phyloP scores from a whole-genome alignment of 2,797 vertebrate genomes.

The Netta rufina region DNA sequence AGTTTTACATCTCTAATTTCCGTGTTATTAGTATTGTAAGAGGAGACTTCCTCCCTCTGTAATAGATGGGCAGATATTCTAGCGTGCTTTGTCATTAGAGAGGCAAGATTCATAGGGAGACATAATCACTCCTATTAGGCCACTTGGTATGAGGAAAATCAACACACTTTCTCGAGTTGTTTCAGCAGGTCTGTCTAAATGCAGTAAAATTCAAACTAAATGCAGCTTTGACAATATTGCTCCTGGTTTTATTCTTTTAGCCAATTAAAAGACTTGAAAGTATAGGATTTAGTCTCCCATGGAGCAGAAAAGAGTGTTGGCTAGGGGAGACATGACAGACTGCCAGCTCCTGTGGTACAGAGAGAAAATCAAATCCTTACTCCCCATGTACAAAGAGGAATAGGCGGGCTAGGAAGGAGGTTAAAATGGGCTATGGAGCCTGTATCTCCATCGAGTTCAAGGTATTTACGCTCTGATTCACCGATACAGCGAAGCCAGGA shows the following conservation, averaged over 20 bases:
- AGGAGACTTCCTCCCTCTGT: neutral
- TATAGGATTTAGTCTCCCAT: neutral
- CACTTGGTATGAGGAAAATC: constrained; percentile 3
- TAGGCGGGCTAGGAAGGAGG: neutral
- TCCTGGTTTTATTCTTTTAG: neutral
- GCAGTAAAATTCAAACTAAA: neutral
- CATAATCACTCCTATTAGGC: neutral
- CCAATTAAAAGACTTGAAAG: neutral
- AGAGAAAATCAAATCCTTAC: neutral
- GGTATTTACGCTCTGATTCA: neutral
- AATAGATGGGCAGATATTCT: neutral
- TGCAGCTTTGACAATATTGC: neutral
- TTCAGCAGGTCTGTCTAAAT: neutral
- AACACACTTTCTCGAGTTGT: neutral
- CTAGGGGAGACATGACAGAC: neutral
- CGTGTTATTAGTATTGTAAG: neutral
- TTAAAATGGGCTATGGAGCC: neutral
- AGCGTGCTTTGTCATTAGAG: neutral
- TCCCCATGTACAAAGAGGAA: accelerated
- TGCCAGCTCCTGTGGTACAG: neutral
- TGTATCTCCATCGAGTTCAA: neutral
- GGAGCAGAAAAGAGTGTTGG: neutral
- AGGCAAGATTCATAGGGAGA: neutral
- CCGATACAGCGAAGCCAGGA: neutral
- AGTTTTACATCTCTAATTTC: neutral